Evolutionary conservation across 92 coral and sea anemone genomes (phyloP), one percentile per base, ranked within the genome.

Genomic region (Actinostola sp.): DNA sequence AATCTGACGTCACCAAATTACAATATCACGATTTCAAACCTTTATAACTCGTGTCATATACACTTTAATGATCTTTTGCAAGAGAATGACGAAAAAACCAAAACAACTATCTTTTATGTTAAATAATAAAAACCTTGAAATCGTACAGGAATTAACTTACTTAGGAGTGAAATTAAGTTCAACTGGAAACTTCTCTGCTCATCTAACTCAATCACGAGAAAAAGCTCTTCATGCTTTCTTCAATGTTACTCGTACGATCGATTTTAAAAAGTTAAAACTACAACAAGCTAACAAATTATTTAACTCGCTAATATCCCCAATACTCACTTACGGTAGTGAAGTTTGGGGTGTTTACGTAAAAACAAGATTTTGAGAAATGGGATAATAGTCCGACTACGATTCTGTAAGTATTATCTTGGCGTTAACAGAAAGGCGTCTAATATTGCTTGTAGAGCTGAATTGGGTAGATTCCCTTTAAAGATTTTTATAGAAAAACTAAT

Each of bases 81-180:
- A 63, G 49, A 61, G 61, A 59, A 58, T 41, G 44, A 3, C 9
- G 3, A 62, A 62, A 62, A 6, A 34, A 62, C 3, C 7, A 11
- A 62, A 62, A 1, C 28, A n/a, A 62, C 21, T 19, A 3, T 62
- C 62, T 2, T 55, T 55, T 6, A 8, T 28, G 11, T 5, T 55
- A 28, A 59, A 59, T 28, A 32, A 25, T 32, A 59, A 32, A 3
- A 30, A 27, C 1, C 65, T 59, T 59, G 65, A 59, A 2, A 70
- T 68, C 17, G 71, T 58, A 5, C 15, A 59, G 3, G 70, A 78
- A 20, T 78, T 56, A 16, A 80, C 79, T 5, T 80, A 71, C 51
- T 45, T 80, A 48, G 79, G 85, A 30, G 66, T 52, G 1, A 80
- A 63, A 53, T 19, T 72, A 20, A 59, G 54, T 26, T 34, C 67